Percentiles rank a stretch among this genome's conserved stretches.
Conservation (phyloP, 2,888 invertebrate genomes). For the Xestobium rufovillosum region DNA sequence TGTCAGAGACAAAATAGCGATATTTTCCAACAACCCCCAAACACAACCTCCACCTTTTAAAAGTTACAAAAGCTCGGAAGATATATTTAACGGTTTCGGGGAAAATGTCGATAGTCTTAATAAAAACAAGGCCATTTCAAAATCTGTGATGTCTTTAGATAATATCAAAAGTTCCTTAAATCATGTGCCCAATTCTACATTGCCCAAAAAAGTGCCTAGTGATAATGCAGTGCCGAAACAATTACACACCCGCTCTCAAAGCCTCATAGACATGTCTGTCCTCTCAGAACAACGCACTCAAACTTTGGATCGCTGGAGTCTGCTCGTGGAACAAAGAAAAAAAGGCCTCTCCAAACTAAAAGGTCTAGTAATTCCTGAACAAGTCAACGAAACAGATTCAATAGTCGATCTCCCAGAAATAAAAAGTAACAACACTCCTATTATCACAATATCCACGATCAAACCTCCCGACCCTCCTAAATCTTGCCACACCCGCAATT, state of each 20-base stretch:
- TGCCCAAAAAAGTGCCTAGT: neutral
- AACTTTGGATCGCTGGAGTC: slow-evolving; percentile 54
- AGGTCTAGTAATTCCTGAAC: slow-evolving; percentile 83
- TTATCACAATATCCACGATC: slow-evolving; percentile 3
- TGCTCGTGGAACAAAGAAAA: slow-evolving; percentile 72
- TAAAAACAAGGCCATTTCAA: slow-evolving; percentile 13
- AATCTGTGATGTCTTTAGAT: slow-evolving; percentile 16
- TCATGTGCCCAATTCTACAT: neutral
- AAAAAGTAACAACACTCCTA: slow-evolving; percentile 57
- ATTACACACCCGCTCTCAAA: slow-evolving; percentile 45
- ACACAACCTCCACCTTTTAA: slow-evolving; percentile 11
- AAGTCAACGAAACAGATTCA: slow-evolving; percentile 46
- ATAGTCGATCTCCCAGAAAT: slow-evolving; percentile 76
- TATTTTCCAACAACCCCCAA: slow-evolving; percentile 60
- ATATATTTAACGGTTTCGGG: slow-evolving; percentile 12
- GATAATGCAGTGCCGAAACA: slow-evolving; percentile 11
- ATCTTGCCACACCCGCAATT: no score
- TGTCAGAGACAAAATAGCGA: slow-evolving; percentile 79
- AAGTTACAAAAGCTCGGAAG: slow-evolving; percentile 20
- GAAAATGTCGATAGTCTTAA: neutral
- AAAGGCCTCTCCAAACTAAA: slow-evolving; percentile 77
- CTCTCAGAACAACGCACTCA: slow-evolving; percentile 29
- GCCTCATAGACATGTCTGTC: slow-evolving; percentile 43
- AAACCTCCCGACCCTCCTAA: slow-evolving; percentile 4
- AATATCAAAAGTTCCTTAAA: slow-evolving; percentile 7